Percentiles rank a stretch among this genome's conserved stretches.
phyloP scores from a whole-genome alignment of 1,140 invertebrate genomes.

The Cecropterus lyciades region DNA sequence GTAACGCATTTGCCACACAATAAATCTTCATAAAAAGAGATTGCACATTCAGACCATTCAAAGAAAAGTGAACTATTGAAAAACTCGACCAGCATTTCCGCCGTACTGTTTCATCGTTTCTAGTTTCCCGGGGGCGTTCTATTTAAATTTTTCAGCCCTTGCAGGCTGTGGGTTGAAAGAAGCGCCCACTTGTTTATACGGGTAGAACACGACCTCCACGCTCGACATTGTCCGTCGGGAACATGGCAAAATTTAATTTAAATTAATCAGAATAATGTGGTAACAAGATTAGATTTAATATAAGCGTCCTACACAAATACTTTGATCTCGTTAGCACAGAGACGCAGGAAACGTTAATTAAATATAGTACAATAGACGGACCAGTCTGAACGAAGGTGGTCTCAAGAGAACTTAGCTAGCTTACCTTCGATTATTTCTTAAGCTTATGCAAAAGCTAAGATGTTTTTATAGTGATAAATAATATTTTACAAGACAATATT shows the following conservation, averaged over 20 bases:
- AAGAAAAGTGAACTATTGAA: conserved; percentile 41
- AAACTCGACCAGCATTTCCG: conserved; percentile 38
- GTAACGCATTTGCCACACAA: conserved; percentile 42
- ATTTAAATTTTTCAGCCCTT: conserved; percentile 32
- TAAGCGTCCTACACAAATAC: conserved; percentile 63
- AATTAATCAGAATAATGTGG: conserved; percentile 43
- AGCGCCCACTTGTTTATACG: conserved; percentile 26
- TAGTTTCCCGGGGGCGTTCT: conserved; percentile 24
- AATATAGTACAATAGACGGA: conserved; percentile 49
- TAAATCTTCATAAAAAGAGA: conserved; percentile 38
- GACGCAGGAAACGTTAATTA: conserved; percentile 52
- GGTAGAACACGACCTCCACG: conserved; percentile 11
- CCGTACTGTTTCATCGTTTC: conserved; percentile 38
- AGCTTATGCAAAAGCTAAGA: not conserved
- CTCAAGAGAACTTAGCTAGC: not conserved
- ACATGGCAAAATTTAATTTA: conserved; percentile 58
- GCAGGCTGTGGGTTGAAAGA: conserved; percentile 24
- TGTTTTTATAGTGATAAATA: too few species aligned
- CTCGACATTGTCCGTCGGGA: conserved; percentile 15
- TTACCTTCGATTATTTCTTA: not conserved
- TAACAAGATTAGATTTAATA: conserved; percentile 63
- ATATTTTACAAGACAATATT: too few species aligned
- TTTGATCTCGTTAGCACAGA: conserved; percentile 63
- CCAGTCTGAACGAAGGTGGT: conserved; percentile 10
- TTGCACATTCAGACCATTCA: conserved; percentile 39